Percentiles rank a stretch among this genome's conserved stretches.
phyloP scores from a whole-genome alignment of 2,797 vertebrate species.

The Microchirus variegatus region DNA sequence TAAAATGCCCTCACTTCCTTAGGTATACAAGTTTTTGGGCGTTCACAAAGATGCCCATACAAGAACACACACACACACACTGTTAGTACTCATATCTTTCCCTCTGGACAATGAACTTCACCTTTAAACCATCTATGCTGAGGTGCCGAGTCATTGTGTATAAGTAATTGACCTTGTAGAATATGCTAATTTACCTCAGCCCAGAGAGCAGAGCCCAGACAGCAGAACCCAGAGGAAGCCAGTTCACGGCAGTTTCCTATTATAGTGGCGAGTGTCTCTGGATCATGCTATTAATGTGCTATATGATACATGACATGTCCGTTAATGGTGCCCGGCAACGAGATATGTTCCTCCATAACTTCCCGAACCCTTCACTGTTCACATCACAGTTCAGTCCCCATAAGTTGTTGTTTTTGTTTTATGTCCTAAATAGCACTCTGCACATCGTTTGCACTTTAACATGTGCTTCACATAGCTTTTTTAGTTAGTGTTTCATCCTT shows the following conservation, averaged over 20 bases:
- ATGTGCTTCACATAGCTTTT: not conserved
- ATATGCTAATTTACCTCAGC: constrained; percentile 23
- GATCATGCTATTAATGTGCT: constrained; percentile 30
- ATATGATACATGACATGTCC: constrained; percentile 30
- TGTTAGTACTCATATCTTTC: constrained; percentile 21
- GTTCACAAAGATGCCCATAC: too few species aligned
- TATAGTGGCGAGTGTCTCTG: constrained; percentile 7
- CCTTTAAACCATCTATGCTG: constrained; percentile 25
- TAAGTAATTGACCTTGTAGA: constrained; percentile 49
- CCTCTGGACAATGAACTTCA: constrained; percentile 27
- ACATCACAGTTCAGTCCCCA: constrained; percentile 9
- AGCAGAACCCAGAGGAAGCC: constrained; percentile 1
- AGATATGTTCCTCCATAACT: constrained; percentile 17
- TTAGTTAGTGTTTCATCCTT: constrained; percentile 7
- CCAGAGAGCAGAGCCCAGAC: not conserved
- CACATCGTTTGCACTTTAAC: constrained; percentile 1
- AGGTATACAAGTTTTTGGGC: too few species aligned
- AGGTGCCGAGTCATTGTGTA: constrained; percentile 37
- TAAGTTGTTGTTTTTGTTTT: not conserved
- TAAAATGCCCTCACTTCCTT: too few species aligned
- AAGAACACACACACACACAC: constrained; percentile 1
- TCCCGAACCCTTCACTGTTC: not conserved
- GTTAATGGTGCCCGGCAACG: constrained; percentile 38
- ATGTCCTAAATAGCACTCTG: constrained; percentile 22
- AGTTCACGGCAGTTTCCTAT: constrained; percentile 18